Percentiles rank a stretch among this genome's conserved stretches.
These are phyloP conservation scores for Scolopax rusticola DNA, from an alignment of 2,797 vertebrate species.

Conservation along the genomic window DNA sequence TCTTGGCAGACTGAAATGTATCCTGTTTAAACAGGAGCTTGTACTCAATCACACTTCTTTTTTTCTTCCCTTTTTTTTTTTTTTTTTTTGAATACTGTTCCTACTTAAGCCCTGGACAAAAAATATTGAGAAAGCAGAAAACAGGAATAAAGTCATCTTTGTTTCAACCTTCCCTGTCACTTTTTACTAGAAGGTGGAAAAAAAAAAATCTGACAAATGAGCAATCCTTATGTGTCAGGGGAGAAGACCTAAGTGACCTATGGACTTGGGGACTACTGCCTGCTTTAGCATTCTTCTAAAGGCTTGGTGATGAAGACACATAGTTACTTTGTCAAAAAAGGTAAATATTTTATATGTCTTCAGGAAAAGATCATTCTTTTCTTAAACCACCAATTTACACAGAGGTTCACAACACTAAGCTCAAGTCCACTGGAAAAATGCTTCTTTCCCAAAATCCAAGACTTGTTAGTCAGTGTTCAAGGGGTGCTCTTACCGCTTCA, in stretches of 20 bases:
- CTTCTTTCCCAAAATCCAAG: not conserved
- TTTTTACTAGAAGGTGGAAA: not conserved
- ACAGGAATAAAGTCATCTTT: constrained; percentile 72
- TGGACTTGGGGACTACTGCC: not conserved
- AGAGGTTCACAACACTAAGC: not conserved
- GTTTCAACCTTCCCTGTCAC: constrained; percentile 40
- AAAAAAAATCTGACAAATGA: constrained; percentile 18
- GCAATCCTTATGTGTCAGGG: not conserved
- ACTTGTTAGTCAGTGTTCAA: not conserved
- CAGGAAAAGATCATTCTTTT: not conserved
- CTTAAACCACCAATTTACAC: not conserved
- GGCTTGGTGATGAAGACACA: not conserved
- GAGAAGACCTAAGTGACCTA: not conserved
- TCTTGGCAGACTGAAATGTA: constrained; percentile 45
- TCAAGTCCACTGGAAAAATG: not conserved
- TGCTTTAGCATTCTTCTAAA: constrained; percentile 16
- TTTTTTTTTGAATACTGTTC: not conserved
- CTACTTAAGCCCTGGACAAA: constrained; percentile 55
- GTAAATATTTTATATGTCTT: not conserved
- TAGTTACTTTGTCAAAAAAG: not conserved
- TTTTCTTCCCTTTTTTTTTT: not conserved
- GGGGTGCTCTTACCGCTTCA: not conserved
- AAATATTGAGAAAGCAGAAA: not conserved
- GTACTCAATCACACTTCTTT: constrained; percentile 18
- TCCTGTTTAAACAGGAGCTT: constrained; percentile 68